A percentile compares a stretch with the other conserved stretches of the same genome.
Conservation (phyloP, 2,113 vertebrate genomes). For the Lasiurus cinereus region DNA sequence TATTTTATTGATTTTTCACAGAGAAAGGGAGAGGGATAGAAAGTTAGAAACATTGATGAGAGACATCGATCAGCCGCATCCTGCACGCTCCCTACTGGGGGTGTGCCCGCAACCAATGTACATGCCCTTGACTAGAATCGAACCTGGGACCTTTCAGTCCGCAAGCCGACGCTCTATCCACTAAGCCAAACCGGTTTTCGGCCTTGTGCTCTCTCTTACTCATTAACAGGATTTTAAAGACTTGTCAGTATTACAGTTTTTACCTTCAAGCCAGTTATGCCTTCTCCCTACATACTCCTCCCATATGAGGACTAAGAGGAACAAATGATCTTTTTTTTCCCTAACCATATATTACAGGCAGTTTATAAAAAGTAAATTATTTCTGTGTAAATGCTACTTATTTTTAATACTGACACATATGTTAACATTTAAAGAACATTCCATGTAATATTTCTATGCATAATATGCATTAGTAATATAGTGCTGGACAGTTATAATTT, state of each 20-base stretch:
- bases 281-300: neutral
- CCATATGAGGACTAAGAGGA: neutral
- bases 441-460: conserved; percentile 69
- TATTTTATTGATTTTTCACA: too few species aligned
- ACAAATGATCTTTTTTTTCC: neutral
- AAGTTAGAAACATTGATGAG: too few species aligned
- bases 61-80: too few species aligned
- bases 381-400: conserved; percentile 34
- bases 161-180: too few species aligned
- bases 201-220: neutral
- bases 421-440: conserved; percentile 74
- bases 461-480: conserved; percentile 66
- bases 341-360: neutral
- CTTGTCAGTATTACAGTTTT: neutral
- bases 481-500: conserved; percentile 68
- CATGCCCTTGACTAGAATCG: too few species aligned
- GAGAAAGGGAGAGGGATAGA: too few species aligned
- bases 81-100: too few species aligned
- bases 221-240: neutral
- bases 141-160: too few species aligned
- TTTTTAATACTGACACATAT: conserved; percentile 72
- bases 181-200: too few species aligned
- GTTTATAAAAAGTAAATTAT: conserved; percentile 47
- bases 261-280: neutral
- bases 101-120: too few species aligned